These are phyloP conservation scores for Pediacus dermestoides DNA, from an alignment of 2,888 invertebrate genomes.

Conservation along the genomic window DNA sequence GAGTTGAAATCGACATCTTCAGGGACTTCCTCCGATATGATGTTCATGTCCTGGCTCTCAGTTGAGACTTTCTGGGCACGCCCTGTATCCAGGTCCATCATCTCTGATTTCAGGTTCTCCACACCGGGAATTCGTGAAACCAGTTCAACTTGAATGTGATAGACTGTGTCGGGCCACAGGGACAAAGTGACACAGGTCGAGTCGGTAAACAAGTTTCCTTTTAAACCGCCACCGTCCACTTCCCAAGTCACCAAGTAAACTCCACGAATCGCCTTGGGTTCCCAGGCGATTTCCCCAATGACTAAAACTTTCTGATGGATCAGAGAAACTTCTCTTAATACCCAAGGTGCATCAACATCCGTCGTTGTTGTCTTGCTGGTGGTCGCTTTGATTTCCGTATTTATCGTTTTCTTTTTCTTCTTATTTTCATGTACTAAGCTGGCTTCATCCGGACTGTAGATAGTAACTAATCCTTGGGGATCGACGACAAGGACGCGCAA, in stretches of 20 bases:
- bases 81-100: constrained; percentile 63
- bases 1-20: constrained; percentile 52
- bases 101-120: constrained; percentile 61
- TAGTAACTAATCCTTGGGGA: constrained; percentile 66
- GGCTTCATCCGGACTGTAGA: constrained; percentile 65
- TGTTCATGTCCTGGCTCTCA: constrained; percentile 59
- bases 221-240: constrained; percentile 75
- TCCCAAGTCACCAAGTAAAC: constrained; percentile 82
- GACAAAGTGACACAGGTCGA: constrained; percentile 75
- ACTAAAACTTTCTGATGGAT: constrained; percentile 70
- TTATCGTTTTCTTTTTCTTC: constrained; percentile 50
- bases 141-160: constrained; percentile 74
- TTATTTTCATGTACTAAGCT: constrained; percentile 49
- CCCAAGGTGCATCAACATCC: constrained; percentile 58
- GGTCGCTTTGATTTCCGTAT: constrained; percentile 52
- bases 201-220: constrained; percentile 78
- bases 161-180: constrained; percentile 76
- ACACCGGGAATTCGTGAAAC: constrained; percentile 60
- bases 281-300: constrained; percentile 72
- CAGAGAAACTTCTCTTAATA: constrained; percentile 63
- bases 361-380: constrained; percentile 53
- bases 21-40: constrained; percentile 50
- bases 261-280: constrained; percentile 61
- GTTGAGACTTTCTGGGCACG: constrained; percentile 63
- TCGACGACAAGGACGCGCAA: constrained; percentile 68